Evolutionary conservation across 2,888 invertebrate species (phyloP).

Genomic region (Melitaea athalia): DNA sequence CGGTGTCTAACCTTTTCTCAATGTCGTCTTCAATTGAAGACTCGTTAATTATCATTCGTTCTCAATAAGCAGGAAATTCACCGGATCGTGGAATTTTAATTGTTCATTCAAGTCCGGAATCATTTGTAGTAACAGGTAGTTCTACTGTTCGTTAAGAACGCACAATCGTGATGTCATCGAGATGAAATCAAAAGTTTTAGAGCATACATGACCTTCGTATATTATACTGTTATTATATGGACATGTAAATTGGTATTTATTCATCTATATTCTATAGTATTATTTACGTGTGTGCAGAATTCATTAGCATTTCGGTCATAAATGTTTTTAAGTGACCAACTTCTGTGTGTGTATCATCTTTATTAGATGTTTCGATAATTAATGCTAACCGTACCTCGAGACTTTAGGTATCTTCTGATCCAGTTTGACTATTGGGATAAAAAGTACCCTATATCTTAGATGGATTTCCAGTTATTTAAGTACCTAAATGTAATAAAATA

Average conservation of each 20-base stretch:
- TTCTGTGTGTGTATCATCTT: too few relatives aligned
- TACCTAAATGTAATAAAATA: too few relatives aligned
- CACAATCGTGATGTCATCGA: conserved; percentile 50
- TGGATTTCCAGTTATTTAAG: too few relatives aligned
- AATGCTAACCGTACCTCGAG: too few relatives aligned
- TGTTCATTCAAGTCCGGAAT: neutral
- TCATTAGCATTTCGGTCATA: neutral
- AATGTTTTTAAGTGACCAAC: neutral
- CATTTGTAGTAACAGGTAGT: conserved; percentile 13
- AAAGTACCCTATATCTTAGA: too few relatives aligned
- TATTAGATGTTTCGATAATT: too few relatives aligned
- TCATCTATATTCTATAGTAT: too few relatives aligned
- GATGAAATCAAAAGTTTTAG: conserved; percentile 53
- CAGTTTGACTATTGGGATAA: too few relatives aligned
- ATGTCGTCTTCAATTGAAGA: neutral
- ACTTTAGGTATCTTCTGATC: too few relatives aligned
- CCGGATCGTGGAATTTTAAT: conserved; percentile 1
- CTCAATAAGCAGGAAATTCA: neutral
- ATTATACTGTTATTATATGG: conserved; percentile 26
- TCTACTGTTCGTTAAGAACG: conserved; percentile 6
- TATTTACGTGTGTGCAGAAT: neutral
- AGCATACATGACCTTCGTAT: conserved; percentile 28
- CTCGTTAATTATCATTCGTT: neutral
- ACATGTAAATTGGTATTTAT: neutral
- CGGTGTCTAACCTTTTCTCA: neutral